Evolutionary conservation across 1,140 invertebrate genomes (phyloP), one percentile per base, ranked within the genome.

Genomic region (Drosophila persimilis): DNA sequence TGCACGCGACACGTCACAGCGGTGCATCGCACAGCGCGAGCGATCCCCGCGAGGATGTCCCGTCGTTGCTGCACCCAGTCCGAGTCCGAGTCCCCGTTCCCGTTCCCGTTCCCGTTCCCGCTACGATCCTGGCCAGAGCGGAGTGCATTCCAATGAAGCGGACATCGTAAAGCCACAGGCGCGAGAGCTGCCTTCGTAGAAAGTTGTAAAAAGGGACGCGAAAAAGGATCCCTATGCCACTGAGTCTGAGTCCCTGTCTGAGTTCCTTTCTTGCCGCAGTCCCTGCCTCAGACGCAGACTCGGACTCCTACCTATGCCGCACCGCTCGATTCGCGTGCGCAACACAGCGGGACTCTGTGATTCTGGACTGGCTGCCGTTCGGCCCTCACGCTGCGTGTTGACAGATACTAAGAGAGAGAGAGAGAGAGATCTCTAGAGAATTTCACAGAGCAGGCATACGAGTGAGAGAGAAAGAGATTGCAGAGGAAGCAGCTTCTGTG

Each of bases 121-220:
- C 51, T 24, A 6, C 31, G 29, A 54, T 54, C 13, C 44, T 47
- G 51, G 9, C 5, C 29, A 41, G 29, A 50, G 9, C 35, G 43
- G 57, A 73, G 48, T 46, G 65, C 73, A 63, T 85, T 86, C 81
- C 81, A 53, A 66, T 66, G 83, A 88, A 88, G 50, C 70, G 73
- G n/a, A 24, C 51, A 75, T 84, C 71, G 62, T 80, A 80, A 76
- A 84, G 74, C 80, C 62, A 55, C 65, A 71, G 79, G 64, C 79
- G 57, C 79, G 66, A 47, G 45, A 2, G 35, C 74, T 55, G 74
- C 53, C 51, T 86, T 85, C 78, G 67, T 29, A 62, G 81, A 70
- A 85, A 48, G 50, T 71, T 57, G 44, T 48, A 63, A 77, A 58
- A 50, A 55, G 6, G 52, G 31, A 65, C 24, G 7, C 35, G 35